These are phyloP conservation scores for Xylophagus ater DNA, from an alignment of 2,888 invertebrate species.

Conservation along the genomic window DNA sequence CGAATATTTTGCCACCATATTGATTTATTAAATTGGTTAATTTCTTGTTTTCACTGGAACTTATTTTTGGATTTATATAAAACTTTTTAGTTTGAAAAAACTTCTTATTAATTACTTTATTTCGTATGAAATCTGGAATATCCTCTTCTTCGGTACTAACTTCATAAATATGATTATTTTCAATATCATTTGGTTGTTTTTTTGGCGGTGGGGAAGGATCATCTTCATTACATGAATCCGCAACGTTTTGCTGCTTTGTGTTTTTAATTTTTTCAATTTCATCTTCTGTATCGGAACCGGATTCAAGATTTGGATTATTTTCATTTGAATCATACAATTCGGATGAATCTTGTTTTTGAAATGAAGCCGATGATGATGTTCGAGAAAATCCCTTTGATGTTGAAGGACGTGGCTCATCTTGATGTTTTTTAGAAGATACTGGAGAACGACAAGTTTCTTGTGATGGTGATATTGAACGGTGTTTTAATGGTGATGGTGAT, in stretches of 20 bases:
- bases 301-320: conserved; percentile 6
- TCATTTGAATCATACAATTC: conserved; percentile 13
- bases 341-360: conserved; percentile 6
- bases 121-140: not conserved
- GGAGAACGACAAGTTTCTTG: not conserved
- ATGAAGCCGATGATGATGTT: not conserved
- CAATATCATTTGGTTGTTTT: not conserved
- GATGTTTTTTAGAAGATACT: not conserved
- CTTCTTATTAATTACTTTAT: too few species aligned
- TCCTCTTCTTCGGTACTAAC: conserved; percentile 35
- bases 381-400: too few species aligned
- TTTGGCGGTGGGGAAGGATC: conserved; percentile 11
- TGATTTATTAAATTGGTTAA: conserved; percentile 18
- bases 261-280: conserved; percentile 27
- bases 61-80: conserved; percentile 20
- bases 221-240: not conserved
- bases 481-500: not conserved
- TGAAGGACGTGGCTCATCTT: not conserved
- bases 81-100: conserved; percentile 21
- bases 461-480: not conserved
- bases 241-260: not conserved
- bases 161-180: conserved; percentile 25
- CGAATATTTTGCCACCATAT: conserved; percentile 17
- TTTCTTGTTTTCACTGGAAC: conserved; percentile 18
- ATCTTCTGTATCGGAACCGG: conserved; percentile 32